Conservation (phyloP, 2,797 vertebrate species). For the Muscicapa striata region DNA sequence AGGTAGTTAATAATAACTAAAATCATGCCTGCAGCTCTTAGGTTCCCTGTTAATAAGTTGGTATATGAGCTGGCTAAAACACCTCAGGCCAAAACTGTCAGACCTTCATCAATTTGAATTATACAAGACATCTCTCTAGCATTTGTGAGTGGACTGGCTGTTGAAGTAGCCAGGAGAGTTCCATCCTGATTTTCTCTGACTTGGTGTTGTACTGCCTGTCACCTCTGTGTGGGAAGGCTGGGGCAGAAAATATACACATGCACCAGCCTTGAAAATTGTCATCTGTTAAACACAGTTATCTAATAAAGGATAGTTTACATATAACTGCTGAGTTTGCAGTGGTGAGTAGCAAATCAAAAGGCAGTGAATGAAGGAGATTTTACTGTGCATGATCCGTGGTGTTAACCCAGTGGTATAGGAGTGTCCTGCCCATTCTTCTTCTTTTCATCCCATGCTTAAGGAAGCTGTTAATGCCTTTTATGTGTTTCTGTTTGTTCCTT, state of each 20-base stretch:
- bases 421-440: neutral
- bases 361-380: neutral
- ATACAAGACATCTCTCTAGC: neutral
- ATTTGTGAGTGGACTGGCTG: neutral
- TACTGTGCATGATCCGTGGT: too few relatives aligned
- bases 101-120: neutral
- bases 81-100: neutral
- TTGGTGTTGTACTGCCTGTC: too few relatives aligned
- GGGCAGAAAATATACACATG: neutral
- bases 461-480: neutral
- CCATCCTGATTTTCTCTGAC: neutral
- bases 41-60: neutral
- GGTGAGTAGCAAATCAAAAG: neutral
- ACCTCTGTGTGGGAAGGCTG: neutral
- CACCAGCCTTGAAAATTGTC: neutral
- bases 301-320: neutral
- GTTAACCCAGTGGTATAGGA: neutral
- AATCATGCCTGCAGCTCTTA: neutral
- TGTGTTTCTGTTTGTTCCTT: neutral
- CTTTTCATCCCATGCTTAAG: neutral
- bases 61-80: neutral
- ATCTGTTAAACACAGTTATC: neutral
- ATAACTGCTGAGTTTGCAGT: neutral
- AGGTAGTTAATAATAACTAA: neutral
- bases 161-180: neutral